Evolutionary conservation across 1,140 invertebrate genomes (phyloP).

Genomic region (Cydia amplana): DNA sequence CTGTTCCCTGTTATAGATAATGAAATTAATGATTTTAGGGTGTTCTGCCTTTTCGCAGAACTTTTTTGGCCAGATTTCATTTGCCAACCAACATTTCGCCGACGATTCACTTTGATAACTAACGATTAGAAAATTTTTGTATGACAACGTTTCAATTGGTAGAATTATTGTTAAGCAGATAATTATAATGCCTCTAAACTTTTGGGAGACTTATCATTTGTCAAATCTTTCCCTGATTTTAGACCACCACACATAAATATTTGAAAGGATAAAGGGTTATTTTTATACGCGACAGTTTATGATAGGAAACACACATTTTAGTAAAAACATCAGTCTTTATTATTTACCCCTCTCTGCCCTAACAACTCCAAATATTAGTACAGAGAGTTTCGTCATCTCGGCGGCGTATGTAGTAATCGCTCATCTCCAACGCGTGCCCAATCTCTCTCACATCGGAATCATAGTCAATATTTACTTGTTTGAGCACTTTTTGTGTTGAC

Average conservation of each 20-base stretch:
- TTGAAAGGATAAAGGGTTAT: no score
- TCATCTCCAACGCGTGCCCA: constrained; percentile 1
- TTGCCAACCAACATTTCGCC: background rate
- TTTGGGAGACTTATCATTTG: background rate
- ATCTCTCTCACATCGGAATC: constrained; percentile 2
- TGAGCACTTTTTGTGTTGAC: constrained; percentile 19
- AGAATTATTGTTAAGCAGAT: background rate
- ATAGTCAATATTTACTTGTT: constrained; percentile 18
- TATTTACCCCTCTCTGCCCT: background rate
- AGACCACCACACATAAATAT: no score
- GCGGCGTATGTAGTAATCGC: background rate
- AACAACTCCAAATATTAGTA: constrained; percentile 6
- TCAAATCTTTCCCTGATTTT: no score
- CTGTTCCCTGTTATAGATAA: no score
- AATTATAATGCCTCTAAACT: background rate
- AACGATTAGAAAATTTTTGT: constrained; percentile 1
- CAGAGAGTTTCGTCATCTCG: background rate
- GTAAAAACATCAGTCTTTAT: background rate
- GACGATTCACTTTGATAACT: background rate
- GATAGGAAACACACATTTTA: no score
- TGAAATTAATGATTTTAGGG: background rate
- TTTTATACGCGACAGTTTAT: no score
- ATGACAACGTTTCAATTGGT: background rate
- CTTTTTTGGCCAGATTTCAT: no score
- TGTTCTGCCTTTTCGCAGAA: constrained; percentile 6